Evolutionary conservation across 2,113 vertebrate genomes (phyloP).

Genomic region (Cyprinus carpio): DNA sequence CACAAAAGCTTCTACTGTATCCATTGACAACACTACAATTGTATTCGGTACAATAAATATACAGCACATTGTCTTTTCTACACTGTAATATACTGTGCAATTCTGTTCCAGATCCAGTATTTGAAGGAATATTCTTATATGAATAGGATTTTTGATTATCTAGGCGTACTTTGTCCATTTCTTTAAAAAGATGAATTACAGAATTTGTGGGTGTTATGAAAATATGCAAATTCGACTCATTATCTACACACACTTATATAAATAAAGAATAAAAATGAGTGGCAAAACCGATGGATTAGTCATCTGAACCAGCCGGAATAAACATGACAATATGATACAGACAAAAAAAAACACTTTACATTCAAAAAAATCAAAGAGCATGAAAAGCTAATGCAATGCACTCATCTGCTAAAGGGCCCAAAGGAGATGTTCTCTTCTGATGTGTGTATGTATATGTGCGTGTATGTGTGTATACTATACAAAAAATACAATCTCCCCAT

Average conservation of each 20-base stretch:
- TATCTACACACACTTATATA: background rate
- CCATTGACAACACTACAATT: conserved; percentile 22
- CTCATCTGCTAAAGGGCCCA: conserved; percentile 19
- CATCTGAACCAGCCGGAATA: background rate
- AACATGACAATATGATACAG: background rate
- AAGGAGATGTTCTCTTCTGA: conserved; percentile 28
- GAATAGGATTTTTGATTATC: conserved; percentile 27
- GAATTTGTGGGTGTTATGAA: background rate
- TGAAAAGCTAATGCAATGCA: background rate
- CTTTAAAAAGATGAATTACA: background rate
- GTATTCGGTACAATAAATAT: conserved; percentile 32
- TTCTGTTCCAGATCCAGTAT: conserved; percentile 8
- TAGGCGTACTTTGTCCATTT: conserved; percentile 14
- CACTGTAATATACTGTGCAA: conserved; percentile 18
- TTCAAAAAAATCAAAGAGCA: conserved; percentile 24
- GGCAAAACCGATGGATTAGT: background rate
- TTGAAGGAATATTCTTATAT: background rate
- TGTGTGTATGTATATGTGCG: conserved; percentile 8
- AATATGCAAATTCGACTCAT: conserved; percentile 6
- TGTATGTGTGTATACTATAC: conserved; percentile 21
- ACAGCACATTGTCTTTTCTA: conserved; percentile 37
- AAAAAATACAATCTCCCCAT: conserved; percentile 38
- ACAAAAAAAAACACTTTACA: background rate
- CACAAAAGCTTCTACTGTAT: conserved; percentile 17
- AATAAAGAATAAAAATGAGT: background rate